Evolutionary conservation across 92 coral and sea anemone genomes (phyloP), one percentile per base, ranked within the genome.

Genomic region (Phenganax subtilis): DNA sequence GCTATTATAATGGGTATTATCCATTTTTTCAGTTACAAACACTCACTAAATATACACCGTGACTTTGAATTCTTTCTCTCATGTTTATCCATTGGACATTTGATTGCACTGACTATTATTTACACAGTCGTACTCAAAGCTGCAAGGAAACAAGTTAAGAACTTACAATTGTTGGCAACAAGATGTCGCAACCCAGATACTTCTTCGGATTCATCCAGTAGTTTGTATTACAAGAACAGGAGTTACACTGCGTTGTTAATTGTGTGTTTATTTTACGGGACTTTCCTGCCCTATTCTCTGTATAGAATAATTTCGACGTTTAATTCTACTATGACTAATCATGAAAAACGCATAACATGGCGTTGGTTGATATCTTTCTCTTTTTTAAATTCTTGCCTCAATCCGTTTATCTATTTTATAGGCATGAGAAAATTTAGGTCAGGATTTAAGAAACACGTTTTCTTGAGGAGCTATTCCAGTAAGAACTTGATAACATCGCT

Each of bases 181-280:
- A 30, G 57, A 54, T 7, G 12, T 14, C 4, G 30, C 11, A 6
- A 12, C 37, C 20, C 54, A 57, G 5, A n/a, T 37, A 37, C 47
- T 5, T 37, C 47, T 30, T 27, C 69, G 6, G 16, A 52, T 53
- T 8, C 69, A 10, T 52, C 61, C 0, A 9, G 12, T 12, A 53
- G 30, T 28, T 12, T 14, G 70, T 8, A 61, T 31, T 59, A 10
- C 20, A 11, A 56, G 55, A 76, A 76, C 37, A 76, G 66, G 28
- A 25, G 6, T 29, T 76, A 64, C 51, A 76, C 53, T 17, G 44
- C 81, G 51, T 76, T 76, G 9, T 61, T 16, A 7, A 76, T 76
- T 60, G 81, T 76, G 7, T 76, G 81, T 52, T 55, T 76, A 76
- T 76, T 76, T 25, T 76, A 76, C 66, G 81, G 55, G 9, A 57